These are phyloP conservation scores for Acleris emargana DNA, from an alignment of 2,888 invertebrate genomes.

Conservation along the genomic window DNA sequence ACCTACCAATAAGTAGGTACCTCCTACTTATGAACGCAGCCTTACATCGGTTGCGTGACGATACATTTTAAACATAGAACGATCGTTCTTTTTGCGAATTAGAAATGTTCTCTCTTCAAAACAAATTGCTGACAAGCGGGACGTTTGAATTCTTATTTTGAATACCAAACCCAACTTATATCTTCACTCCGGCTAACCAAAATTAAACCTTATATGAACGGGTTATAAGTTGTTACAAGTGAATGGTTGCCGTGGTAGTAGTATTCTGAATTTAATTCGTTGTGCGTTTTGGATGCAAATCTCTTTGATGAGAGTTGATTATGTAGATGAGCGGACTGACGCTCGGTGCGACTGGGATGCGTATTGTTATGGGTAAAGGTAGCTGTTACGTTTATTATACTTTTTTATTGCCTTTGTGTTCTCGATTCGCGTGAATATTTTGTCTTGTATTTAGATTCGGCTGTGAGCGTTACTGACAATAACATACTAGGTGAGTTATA, in stretches of 20 bases:
- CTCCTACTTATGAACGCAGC: slow-evolving; percentile 38
- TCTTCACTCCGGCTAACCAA: background rate
- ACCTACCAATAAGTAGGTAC: no score
- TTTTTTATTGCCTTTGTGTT: slow-evolving; percentile 6
- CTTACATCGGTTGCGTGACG: slow-evolving; percentile 73
- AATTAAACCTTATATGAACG: slow-evolving; percentile 37
- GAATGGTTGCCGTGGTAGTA: slow-evolving; percentile 41
- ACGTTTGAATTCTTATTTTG: slow-evolving; percentile 74
- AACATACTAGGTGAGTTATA: no score
- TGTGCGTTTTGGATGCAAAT: slow-evolving; percentile 75
- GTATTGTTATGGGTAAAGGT: slow-evolving; percentile 53
- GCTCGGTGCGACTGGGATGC: slow-evolving; percentile 54
- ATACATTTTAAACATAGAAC: slow-evolving; percentile 79
- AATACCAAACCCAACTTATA: slow-evolving; percentile 57
- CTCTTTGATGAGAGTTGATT: slow-evolving; percentile 74
- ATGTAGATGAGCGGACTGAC: slow-evolving; percentile 68
- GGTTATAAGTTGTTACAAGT: slow-evolving; percentile 42
- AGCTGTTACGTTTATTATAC: slow-evolving; percentile 23
- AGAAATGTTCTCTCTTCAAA: slow-evolving; percentile 81
- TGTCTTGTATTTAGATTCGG: no score
- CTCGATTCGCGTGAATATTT: background rate
- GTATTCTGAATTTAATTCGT: slow-evolving; percentile 66
- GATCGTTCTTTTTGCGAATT: slow-evolving; percentile 80
- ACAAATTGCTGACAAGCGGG: slow-evolving; percentile 83
- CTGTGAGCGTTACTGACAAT: no score